Base-by-base conservation (phyloP, 2,797 vertebrate species). In the Semotilus atromaculatus region DNA sequence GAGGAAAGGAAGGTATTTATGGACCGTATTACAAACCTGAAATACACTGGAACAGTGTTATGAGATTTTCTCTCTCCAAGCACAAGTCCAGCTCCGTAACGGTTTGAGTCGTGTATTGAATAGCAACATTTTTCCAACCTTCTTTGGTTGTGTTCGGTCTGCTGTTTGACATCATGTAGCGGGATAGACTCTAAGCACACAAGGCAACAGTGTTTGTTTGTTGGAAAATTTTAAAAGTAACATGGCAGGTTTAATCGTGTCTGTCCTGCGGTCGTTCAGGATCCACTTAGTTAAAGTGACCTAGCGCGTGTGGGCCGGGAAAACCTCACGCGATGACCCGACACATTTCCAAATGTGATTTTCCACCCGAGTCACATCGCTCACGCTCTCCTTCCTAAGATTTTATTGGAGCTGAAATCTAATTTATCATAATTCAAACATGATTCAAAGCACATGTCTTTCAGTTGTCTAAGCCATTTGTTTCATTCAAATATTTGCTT, bases 401-500 rank as follows among this genome's bases (percentile, higher is more conserved):
- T 88, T 85, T 86, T 82, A 80, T 85, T 85, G 80, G 80, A 80
- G 71, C 40, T 83, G 81, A 86, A 86, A 83, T 74, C 64, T 86
- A 83, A 88, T 88, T 86, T 82, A 89, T 87, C 81, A 82, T 88
- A 88, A 85, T 88, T 89, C 85, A 82, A 67, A 74, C 71, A 81
- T 36, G 26, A 83, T 86, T 85, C 60, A 81, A 85, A 85, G 76
- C 80, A 66, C 83, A 71, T 77, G 87, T 86, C 85, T 84, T 75
- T 80, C 81, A 84, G 84, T 80, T 79, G 76, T 86, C 79, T 75
- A 70, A 89, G 83, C 71, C 75, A 80, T 75, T 83, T 58, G 85
- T 83, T 89, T 86, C 68, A 85, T 85, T 88, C 74, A 85, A 86
- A 88, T 88, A 86, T 89, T 89, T 86, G 86, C 86, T 78, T 81